phyloP scores from a whole-genome alignment of 2,113 vertebrate species.

The Pygoscelis adeliae region DNA sequence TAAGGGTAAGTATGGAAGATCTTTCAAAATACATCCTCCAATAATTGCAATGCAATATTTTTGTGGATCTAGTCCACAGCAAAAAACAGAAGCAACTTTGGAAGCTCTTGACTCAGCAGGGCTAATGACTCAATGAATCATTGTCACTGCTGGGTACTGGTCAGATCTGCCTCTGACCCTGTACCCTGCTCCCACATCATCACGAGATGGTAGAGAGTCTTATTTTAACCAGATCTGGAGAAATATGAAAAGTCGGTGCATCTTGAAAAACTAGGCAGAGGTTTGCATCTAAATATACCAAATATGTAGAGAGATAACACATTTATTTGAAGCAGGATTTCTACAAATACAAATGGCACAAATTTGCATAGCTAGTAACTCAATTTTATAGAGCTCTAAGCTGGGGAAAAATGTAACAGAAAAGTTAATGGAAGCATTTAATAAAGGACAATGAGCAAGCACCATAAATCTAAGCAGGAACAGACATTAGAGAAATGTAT shows the following conservation, averaged over 20 bases:
- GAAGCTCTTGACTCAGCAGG: background rate
- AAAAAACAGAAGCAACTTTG: background rate
- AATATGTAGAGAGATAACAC: background rate
- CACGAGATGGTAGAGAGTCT: background rate
- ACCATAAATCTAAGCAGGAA: conserved; percentile 9
- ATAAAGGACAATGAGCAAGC: background rate
- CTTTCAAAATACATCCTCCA: background rate
- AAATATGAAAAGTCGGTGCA: background rate
- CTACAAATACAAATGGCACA: background rate
- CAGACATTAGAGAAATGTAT: background rate
- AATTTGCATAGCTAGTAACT: background rate
- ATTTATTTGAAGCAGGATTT: background rate
- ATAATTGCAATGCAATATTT: background rate
- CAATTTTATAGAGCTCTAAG: conserved; percentile 12
- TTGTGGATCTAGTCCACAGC: background rate
- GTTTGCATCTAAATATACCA: background rate
- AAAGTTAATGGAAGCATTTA: conserved; percentile 44
- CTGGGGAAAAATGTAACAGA: background rate
- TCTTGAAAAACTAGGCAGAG: background rate
- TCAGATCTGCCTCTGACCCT: background rate
- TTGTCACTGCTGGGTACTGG: accelerated
- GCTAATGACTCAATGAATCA: background rate
- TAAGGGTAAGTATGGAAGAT: background rate
- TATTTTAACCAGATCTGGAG: background rate
- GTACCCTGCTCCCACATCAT: background rate